Evolutionary conservation across 2,797 vertebrate species (phyloP), one percentile per base, ranked within the genome.

Genomic region (Loriculus beryllinus): DNA sequence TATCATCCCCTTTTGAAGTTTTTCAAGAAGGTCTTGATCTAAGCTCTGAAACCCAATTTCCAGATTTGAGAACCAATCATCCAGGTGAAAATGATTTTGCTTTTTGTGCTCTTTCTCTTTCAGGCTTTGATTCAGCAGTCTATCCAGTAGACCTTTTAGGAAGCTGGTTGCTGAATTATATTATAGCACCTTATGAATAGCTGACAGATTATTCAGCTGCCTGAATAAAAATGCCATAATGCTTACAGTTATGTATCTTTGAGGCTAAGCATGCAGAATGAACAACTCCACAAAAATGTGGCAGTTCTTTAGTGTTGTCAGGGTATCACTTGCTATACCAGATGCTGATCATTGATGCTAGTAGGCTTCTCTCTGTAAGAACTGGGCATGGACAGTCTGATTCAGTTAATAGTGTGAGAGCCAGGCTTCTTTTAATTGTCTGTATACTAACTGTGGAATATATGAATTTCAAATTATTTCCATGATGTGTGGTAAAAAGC

Each of bases 401-500:
- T 76, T 48, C 14, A 35, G 40, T 56, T 68, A 47, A n/a, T 22
- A 43, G 4, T 0, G 0, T 3, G 7, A 71, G 29, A 68, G 18
- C 5, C 49, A 57, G 49, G 39, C 22, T 83, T 51, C 33, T 88
- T 59, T 71, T 43, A 37, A 12, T 84, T 11, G 18, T 57, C 35
- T 52, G 9, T 59, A 2, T 48, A 9, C 25, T 57, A 72, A 8
- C 39, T 4, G 7, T 29, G 6, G 39, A 33, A 47, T 65, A 22
- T 33, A 52, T 87, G 20, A 22, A 25, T 71, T 95, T 74, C 18
- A 71, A 28, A 54, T 62, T 2, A 54, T 45, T 91, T 82, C 57
- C 20, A 9, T 82, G 6, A 7, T 18, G 20, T 40, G 20, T 80
- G 10, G 9, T 74, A 54, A 88, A 94, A 86, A 78, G 37, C 47